phyloP scores from a whole-genome alignment of 2,797 vertebrate genomes.

The Zenarchopterus dispar region DNA sequence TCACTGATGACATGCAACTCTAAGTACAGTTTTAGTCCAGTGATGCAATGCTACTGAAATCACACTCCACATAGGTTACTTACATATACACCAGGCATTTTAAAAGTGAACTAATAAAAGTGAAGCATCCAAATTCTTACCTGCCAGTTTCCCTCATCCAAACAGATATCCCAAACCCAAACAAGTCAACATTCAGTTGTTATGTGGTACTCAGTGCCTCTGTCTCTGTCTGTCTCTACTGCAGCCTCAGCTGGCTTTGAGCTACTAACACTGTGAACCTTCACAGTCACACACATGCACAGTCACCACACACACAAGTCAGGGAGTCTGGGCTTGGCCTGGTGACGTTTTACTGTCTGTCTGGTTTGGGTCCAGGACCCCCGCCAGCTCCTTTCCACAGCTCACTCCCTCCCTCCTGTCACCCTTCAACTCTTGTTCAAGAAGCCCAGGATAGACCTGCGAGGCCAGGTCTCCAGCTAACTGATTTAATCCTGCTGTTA shows the following conservation, averaged over 20 bases:
- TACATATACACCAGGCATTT: neutral
- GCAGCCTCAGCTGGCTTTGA: constrained; percentile 71
- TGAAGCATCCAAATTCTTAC: constrained; percentile 45
- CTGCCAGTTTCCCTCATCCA: constrained; percentile 47
- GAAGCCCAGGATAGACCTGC: constrained; percentile 11
- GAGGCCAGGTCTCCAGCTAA: constrained; percentile 1
- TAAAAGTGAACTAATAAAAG: neutral
- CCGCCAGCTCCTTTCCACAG: constrained; percentile 25
- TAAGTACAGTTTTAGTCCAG: neutral
- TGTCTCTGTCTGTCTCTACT: constrained; percentile 59
- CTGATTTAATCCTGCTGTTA: constrained; percentile 19
- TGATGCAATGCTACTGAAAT: neutral
- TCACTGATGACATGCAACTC: neutral
- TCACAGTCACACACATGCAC: constrained; percentile 17
- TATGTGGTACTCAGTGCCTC: constrained; percentile 54
- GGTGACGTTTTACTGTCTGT: constrained; percentile 76
- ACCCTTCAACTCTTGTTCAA: constrained; percentile 33
- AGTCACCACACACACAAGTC: constrained; percentile 39
- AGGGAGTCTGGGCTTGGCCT: constrained; percentile 68
- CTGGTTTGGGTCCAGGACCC: constrained; percentile 64
- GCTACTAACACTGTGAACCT: constrained; percentile 67
- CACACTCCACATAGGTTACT: too few species aligned
- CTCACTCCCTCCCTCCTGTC: constrained; percentile 21
- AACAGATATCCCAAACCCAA: constrained; percentile 47
- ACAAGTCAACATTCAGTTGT: constrained; percentile 50